Base-by-base conservation (phyloP, 1,140 invertebrate genomes). In the Lerema accius region DNA sequence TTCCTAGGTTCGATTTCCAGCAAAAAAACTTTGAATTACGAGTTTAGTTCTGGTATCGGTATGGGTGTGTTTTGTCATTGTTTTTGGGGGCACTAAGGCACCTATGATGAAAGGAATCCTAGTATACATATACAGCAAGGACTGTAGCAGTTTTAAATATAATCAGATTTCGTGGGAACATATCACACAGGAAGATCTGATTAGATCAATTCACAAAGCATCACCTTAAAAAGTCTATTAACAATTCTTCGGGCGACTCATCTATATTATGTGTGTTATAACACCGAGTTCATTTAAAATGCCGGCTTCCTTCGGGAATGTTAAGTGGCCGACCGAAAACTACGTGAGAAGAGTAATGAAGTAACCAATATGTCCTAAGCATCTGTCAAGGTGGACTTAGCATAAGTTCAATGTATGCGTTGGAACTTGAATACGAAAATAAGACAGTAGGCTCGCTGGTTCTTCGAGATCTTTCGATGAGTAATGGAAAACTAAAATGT, bases 241-340 rank as follows among this genome's bases (percentile, higher is more conserved):
- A 50, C 53, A 43, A 82, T 82, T 79, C 83, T 50, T 66, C 55
- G 28, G 66, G 65, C 80, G 71, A 69, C 15, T 58, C 48, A 46
- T 37, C 63, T 69, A 69, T 75, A 76, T 72, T 74, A 76, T 72
- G 71, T 70, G 72, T 75, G 61, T 72, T 69, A 68, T 69, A 68
- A 71, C 77, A 75, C 73, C 69, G 78, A 53, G 62, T 80, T 76
- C 76, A 71, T 87, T 89, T 84, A 79, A 86, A 89, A 89, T 84
- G 78, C 78, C 71, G 69, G 58, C 63, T 67, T 74, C 65, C 62
- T 73, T 45, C 26, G 53, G 67, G 83, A 87, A 89, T 86, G 82
- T 82, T 72, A 89, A 89, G 71, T 76, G 75, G 59, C 68, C 67
- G 71, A 73, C 70, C 68, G 69, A 79, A 79, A 56, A 66, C 62